phyloP scores from a whole-genome alignment of 1,140 invertebrate species.

The Theocolax elegans region DNA sequence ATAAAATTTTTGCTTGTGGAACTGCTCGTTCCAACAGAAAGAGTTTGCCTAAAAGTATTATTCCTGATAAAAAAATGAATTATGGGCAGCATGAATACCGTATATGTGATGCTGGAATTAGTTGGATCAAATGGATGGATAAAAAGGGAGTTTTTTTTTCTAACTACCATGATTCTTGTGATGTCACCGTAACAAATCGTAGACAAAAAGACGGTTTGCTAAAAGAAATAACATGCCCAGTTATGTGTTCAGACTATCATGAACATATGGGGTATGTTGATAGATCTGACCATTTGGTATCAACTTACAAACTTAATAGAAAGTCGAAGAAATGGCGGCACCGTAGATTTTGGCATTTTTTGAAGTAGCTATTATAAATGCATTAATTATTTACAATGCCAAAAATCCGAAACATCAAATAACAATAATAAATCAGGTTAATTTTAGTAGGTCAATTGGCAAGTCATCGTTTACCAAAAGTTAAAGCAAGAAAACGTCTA shows the following conservation, averaged over 20 bases:
- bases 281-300: too few relatives aligned
- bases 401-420: conserved; percentile 10
- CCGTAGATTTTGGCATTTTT: conserved; percentile 41
- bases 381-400: conserved; percentile 41
- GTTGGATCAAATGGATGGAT: too few relatives aligned
- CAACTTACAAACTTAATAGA: conserved; percentile 55
- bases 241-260: conserved; percentile 59
- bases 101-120: conserved; percentile 29
- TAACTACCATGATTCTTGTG: conserved; percentile 49
- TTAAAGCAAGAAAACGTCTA: conserved; percentile 18
- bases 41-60: conserved; percentile 48
- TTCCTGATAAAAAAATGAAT: conserved; percentile 48
- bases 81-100: conserved; percentile 27
- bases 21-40: conserved; percentile 46
- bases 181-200: conserved; percentile 45
- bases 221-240: conserved; percentile 18
- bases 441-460: conserved; percentile 31
- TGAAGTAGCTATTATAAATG: conserved; percentile 34
- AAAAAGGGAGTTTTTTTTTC: conserved; percentile 51
- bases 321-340: conserved; percentile 37
- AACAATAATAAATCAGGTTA: conserved; percentile 34
- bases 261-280: conserved; percentile 63
- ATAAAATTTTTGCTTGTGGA: too few relatives aligned
- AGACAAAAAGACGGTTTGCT: conserved; percentile 50
- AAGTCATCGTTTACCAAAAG: conserved; percentile 5